Evolutionary conservation across 2,888 invertebrate species (phyloP).

Genomic region (Ochlodes sylvanus): DNA sequence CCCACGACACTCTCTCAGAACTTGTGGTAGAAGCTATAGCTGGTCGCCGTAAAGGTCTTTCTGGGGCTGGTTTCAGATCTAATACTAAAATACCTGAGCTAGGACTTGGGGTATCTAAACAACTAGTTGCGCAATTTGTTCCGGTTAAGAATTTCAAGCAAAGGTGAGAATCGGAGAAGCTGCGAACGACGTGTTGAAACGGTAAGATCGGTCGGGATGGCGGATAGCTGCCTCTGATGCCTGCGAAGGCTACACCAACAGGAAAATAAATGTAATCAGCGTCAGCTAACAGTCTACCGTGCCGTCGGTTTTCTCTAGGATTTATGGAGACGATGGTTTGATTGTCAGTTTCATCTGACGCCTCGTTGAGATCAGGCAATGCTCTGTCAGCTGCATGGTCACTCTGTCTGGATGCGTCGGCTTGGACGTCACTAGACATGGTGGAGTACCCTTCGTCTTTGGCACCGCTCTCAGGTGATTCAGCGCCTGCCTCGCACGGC

Average conservation of each 20-base stretch:
- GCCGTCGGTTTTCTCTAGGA: constrained; percentile 77
- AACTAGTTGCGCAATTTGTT: constrained; percentile 80
- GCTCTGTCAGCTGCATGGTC: constrained; percentile 84
- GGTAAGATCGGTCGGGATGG: constrained; percentile 88
- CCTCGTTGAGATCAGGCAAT: constrained; percentile 90
- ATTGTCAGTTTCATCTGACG: constrained; percentile 89
- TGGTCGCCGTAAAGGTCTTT: constrained; percentile 85
- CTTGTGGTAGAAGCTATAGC: constrained; percentile 81
- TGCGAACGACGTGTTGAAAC: constrained; percentile 90
- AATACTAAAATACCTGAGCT: constrained; percentile 86
- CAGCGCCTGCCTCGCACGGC: constrained; percentile 88
- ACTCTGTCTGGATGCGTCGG: constrained; percentile 87
- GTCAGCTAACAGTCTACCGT: constrained; percentile 86
- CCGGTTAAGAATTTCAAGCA: constrained; percentile 88
- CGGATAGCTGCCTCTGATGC: constrained; percentile 89
- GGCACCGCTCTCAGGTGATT: constrained; percentile 91
- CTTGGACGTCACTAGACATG: constrained; percentile 93
- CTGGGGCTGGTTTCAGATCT: constrained; percentile 85
- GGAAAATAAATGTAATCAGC: constrained; percentile 89
- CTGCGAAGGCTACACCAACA: constrained; percentile 86
- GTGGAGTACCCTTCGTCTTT: constrained; percentile 93
- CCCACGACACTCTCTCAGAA: constrained; percentile 84
- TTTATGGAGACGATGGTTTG: constrained; percentile 82
- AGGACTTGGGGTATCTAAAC: constrained; percentile 85
- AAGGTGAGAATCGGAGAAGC: constrained; percentile 90